phyloP scores from a whole-genome alignment of 2,797 vertebrate species.

The Varecia variegata region DNA sequence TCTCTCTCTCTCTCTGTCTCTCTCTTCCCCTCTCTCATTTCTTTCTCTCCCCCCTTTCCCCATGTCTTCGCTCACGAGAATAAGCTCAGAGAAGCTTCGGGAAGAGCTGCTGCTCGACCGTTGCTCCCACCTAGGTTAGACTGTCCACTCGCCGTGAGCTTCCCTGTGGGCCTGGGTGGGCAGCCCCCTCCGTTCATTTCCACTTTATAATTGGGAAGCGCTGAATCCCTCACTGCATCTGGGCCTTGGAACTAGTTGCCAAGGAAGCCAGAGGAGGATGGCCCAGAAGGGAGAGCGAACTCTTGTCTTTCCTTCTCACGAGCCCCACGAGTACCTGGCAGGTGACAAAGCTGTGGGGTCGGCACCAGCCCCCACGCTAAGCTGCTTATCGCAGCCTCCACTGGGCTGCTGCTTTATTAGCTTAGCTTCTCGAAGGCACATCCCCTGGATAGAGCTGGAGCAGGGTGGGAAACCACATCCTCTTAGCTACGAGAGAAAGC shows the following conservation, averaged over 20 bases:
- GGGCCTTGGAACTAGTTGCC: conserved; percentile 20
- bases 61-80: background rate
- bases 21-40: background rate
- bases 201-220: background rate
- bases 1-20: background rate
- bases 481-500: background rate
- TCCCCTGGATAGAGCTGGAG: background rate
- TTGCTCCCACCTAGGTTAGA: background rate
- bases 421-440: conserved; percentile 9
- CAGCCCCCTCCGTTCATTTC: background rate
- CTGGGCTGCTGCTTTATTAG: background rate
- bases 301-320: background rate
- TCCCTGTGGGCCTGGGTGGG: background rate
- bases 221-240: background rate
- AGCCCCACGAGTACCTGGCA: conserved; percentile 40
- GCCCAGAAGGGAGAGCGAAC: background rate
- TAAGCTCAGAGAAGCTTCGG: background rate
- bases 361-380: background rate
- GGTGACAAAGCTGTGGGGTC: background rate
- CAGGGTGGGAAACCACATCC: background rate
- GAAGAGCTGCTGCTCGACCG: background rate
- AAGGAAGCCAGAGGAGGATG: background rate
- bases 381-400: conserved; percentile 32
- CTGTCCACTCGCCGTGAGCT: background rate
- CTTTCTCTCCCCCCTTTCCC: too few species aligned